Base-by-base conservation (phyloP, 2,113 vertebrate genomes). In the Boulengeromyrus knoepffleri region DNA sequence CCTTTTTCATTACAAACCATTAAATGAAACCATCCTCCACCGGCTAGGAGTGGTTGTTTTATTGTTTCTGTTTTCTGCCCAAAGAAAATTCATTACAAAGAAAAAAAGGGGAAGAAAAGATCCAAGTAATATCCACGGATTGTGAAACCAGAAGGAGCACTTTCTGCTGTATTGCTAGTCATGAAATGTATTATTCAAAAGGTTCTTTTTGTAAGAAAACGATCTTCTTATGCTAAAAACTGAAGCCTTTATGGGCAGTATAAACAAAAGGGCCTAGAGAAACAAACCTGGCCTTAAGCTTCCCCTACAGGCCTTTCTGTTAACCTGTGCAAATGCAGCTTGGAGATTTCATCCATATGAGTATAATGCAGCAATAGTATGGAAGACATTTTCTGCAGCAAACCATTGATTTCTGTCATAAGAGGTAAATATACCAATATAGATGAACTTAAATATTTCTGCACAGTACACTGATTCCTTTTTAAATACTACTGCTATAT, bases 61-160 rank as follows among this genome's bases (percentile, higher is more conserved):
- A 50, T 89, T 80, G 58, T 85, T 45, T 52, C n/a, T 84, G 50
- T 87, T 87, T 90, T 58, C 31, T 74, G 27, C 31, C 85, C 58
- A 90, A 58, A 80, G 45, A 89, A 42, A 89, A 56, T 42, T 85
- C 7, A 50, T 87, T 27, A 80, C 31, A 80, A 42, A 80, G 5
- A n/a, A 12, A 50, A 74, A 70, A 90, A 53, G 17, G 24, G 56
- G 15, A 19, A 10, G 15, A 39, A 52, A 70, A 66, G n/a, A 49
- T 83, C 15, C 31, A 46, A 83, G 21, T 46, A 42, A n/a, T 50
- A 49, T 85, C 2, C 36, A 49, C 0, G n/a, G 6, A 85, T 89
- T 89, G 49, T 70, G 83, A 90, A 90, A 86, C 3, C 24, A 53
- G 21, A n/a, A 62, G 3, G 36, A 49, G 27, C 24, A 24, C 24